These are phyloP conservation scores for Pyrocoelia pectoralis DNA, from an alignment of 2,888 invertebrate species.

Conservation along the genomic window DNA sequence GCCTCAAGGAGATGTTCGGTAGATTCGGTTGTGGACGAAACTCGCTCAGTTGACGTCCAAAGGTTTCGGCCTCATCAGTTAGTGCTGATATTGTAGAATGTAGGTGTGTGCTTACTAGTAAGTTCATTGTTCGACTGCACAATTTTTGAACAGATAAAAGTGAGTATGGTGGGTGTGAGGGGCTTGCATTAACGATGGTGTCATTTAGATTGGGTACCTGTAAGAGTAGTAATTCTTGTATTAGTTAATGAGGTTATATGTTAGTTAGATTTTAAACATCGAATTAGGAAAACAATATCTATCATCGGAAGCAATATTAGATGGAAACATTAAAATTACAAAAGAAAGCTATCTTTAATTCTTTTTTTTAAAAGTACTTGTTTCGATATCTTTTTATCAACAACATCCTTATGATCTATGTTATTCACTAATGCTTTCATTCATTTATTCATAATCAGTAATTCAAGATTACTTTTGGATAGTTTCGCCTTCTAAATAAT, in stretches of 20 bases:
- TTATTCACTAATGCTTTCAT: no score
- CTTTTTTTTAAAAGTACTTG: no score
- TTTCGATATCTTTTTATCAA: no score
- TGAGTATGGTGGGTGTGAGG: slow-evolving; percentile 72
- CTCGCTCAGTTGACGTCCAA: slow-evolving; percentile 52
- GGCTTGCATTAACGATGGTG: slow-evolving; percentile 72
- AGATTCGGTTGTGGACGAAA: slow-evolving; percentile 49
- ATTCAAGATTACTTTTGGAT: no score
- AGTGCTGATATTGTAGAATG: slow-evolving; percentile 70
- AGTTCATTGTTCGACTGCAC: slow-evolving; percentile 61
- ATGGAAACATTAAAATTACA: no score
- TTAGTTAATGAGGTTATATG: not conserved
- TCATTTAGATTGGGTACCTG: slow-evolving; percentile 59
- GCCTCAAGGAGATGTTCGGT: slow-evolving; percentile 65
- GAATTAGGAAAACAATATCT: no score
- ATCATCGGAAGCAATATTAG: no score
- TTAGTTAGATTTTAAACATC: no score
- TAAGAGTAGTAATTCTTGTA: not conserved
- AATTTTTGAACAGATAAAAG: slow-evolving; percentile 68
- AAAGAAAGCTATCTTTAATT: no score
- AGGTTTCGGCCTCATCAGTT: slow-evolving; percentile 57
- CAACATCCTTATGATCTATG: no score
- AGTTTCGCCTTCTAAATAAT: no score
- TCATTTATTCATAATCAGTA: no score
- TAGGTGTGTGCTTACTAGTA: slow-evolving; percentile 66